A percentile compares a stretch with the other conserved stretches of the same genome.
Evolutionary conservation across 1,140 invertebrate genomes (phyloP).

Genomic region (Caenorhabditis inopinata): DNA sequence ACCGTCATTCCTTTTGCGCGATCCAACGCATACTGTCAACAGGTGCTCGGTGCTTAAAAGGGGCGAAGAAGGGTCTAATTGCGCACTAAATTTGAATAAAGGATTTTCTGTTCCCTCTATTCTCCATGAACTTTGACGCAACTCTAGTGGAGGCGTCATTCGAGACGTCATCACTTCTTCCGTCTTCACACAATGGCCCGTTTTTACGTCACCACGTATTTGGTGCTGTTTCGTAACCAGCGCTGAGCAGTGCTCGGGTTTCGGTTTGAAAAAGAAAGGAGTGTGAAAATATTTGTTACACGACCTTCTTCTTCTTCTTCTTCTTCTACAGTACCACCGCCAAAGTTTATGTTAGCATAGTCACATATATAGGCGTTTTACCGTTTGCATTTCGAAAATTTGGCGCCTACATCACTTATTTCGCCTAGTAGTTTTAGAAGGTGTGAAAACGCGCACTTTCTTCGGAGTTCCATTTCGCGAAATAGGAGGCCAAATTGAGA

Average conservation of each 20-base stretch:
- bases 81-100: not conserved
- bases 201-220: no score
- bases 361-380: conserved; percentile 26
- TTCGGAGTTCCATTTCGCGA: not conserved
- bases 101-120: not conserved
- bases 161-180: no score
- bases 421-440: not conserved
- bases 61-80: not conserved
- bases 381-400: not conserved
- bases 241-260: no score
- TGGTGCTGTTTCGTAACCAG: no score
- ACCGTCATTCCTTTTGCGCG: not conserved
- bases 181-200: no score
- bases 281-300: not conserved
- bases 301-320: not conserved
- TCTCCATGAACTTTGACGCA: no score
- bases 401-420: not conserved
- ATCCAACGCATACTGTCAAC: conserved; percentile 24
- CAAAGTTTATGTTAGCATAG: conserved; percentile 30
- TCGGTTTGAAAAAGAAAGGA: not conserved
- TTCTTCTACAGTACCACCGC: not conserved
- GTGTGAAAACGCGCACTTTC: conserved; percentile 31
- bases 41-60: conserved; percentile 13
- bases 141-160: no score
- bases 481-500: not conserved